These are phyloP conservation scores for Plutomurus gul DNA, from an alignment of 1,140 invertebrate genomes.

Conservation along the genomic window DNA sequence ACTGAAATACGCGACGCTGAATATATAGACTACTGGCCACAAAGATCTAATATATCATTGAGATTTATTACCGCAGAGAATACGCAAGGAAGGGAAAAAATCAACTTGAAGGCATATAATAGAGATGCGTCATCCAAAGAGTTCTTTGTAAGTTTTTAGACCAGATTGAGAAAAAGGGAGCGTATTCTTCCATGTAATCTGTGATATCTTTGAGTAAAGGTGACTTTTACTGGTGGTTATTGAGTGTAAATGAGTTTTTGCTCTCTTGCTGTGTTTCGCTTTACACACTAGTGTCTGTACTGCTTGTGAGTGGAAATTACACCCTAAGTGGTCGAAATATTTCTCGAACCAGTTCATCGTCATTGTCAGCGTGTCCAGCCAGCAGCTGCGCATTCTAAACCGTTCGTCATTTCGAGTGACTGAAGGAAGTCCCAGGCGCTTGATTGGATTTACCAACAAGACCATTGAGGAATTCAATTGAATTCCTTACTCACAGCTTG, in stretches of 20 bases:
- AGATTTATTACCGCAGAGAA: neutral
- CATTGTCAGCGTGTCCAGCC: conserved; percentile 15
- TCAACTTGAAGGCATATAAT: neutral
- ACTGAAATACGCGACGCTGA: no score
- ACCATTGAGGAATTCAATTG: neutral
- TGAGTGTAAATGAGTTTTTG: conserved; percentile 21
- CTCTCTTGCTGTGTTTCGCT: neutral
- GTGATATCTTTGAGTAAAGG: neutral
- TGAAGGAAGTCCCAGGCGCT: neutral
- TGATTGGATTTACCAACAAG: neutral
- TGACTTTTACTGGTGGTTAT: neutral
- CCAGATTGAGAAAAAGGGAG: neutral
- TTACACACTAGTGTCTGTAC: no score
- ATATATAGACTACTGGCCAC: no score
- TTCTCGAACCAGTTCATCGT: neutral
- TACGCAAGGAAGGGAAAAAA: neutral
- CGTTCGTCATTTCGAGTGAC: neutral
- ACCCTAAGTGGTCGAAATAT: neutral
- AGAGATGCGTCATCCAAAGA: conserved; percentile 8
- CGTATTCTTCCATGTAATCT: neutral
- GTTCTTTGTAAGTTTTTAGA: neutral
- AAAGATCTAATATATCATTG: neutral
- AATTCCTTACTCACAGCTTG: neutral
- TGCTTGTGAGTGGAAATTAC: no score
- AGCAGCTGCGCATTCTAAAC: conserved; percentile 7